Percentiles rank a stretch among this genome's conserved stretches.
phyloP scores from a whole-genome alignment of 2,888 invertebrate genomes.

The Brachypterus glaber region DNA sequence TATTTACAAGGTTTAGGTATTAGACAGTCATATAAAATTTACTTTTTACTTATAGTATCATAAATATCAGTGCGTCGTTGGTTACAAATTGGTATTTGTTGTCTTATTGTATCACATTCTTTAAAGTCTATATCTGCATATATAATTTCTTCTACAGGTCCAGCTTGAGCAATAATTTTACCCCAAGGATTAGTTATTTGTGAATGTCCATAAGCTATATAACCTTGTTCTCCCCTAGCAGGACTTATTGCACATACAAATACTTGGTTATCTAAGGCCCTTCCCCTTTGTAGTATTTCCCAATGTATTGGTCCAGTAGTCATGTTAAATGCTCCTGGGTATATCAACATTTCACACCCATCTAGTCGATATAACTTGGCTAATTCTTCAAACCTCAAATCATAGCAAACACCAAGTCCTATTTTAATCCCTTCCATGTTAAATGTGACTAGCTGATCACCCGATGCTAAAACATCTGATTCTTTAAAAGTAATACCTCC shows the following conservation, averaged over 20 bases:
- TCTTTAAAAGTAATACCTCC: slow-evolving; percentile 89
- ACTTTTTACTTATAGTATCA: slow-evolving; percentile 38
- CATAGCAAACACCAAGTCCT: slow-evolving; percentile 92
- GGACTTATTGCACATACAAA: slow-evolving; percentile 80
- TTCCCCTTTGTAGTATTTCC: slow-evolving; percentile 70
- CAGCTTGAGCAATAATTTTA: slow-evolving; percentile 58
- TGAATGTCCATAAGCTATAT: slow-evolving; percentile 86
- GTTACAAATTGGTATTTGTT: slow-evolving; percentile 69
- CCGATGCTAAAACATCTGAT: slow-evolving; percentile 72
- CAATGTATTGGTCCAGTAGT: slow-evolving; percentile 92
- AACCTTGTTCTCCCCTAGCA: slow-evolving; percentile 66
- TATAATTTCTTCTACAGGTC: slow-evolving; percentile 60
- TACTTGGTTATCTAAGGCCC: slow-evolving; percentile 84
- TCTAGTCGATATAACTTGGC: slow-evolving; percentile 57
- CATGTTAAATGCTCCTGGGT: slow-evolving; percentile 94
- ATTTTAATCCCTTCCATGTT: slow-evolving; percentile 62
- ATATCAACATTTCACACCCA: slow-evolving; percentile 80
- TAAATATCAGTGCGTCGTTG: slow-evolving; percentile 56
- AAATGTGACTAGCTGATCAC: slow-evolving; percentile 64
- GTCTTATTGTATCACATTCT: slow-evolving; percentile 63
- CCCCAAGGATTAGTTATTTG: slow-evolving; percentile 80
- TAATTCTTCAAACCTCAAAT: slow-evolving; percentile 85
- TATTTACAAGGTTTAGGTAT: neutral
- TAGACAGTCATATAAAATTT: neutral
- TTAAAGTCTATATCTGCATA: slow-evolving; percentile 67